Evolutionary conservation across 2,888 invertebrate genomes (phyloP).

Genomic region (Drosophila mulleri): DNA sequence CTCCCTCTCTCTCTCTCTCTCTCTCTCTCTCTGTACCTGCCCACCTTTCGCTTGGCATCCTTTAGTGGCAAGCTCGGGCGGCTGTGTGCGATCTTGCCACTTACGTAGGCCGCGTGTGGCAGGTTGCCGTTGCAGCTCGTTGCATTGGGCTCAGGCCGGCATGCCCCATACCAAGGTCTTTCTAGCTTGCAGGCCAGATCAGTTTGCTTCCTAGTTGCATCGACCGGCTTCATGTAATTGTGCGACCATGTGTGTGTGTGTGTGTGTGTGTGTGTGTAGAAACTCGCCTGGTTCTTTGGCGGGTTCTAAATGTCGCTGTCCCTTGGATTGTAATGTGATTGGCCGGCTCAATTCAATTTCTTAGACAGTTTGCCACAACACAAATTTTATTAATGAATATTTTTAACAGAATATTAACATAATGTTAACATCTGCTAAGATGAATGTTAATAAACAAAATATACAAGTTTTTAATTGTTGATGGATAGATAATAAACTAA

Average conservation of each 20-base stretch:
- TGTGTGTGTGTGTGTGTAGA: slow-evolving; percentile 31
- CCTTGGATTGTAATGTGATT: slow-evolving; percentile 49
- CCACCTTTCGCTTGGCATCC: slow-evolving; percentile 78
- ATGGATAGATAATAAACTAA: too few species aligned
- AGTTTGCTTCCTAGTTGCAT: slow-evolving; percentile 81
- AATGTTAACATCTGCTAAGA: too few species aligned
- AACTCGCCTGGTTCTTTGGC: slow-evolving; percentile 48
- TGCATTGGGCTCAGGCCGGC: slow-evolving; percentile 51
- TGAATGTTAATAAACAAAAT: too few species aligned
- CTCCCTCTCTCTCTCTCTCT: background rate
- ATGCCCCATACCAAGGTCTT: slow-evolving; percentile 75
- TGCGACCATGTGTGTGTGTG: slow-evolving; percentile 44
- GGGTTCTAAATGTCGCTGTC: slow-evolving; percentile 67
- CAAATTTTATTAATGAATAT: background rate
- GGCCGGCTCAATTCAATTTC: slow-evolving; percentile 30
- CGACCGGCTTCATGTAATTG: slow-evolving; percentile 71
- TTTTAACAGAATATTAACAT: too few species aligned
- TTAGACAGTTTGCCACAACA: slow-evolving; percentile 25
- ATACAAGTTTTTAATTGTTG: too few species aligned
- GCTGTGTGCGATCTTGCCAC: slow-evolving; percentile 82
- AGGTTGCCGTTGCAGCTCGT: slow-evolving; percentile 66
- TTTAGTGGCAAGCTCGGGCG: slow-evolving; percentile 61
- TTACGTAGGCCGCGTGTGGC: slow-evolving; percentile 81
- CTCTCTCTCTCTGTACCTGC: slow-evolving; percentile 41
- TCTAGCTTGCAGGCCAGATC: slow-evolving; percentile 75